Conservation (phyloP, 2,797 vertebrate genomes). For the Petrocephalus sullivani region DNA sequence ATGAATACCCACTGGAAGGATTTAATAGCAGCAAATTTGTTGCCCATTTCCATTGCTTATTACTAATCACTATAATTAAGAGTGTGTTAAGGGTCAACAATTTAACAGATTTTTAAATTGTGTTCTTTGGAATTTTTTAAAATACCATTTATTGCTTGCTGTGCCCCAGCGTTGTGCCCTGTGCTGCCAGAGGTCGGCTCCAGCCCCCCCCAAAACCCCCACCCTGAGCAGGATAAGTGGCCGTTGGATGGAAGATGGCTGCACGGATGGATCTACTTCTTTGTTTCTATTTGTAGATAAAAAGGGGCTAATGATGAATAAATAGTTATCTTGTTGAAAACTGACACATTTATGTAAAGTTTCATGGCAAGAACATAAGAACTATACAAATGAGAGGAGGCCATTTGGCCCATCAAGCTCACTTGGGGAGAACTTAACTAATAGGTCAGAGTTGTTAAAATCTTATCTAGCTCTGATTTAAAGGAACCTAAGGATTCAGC, state of each 20-base stretch:
- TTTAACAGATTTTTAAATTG: constrained; percentile 1
- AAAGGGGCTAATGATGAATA: neutral
- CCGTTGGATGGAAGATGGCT: neutral
- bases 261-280: neutral
- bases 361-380: neutral
- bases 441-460: too few species aligned
- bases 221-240: neutral
- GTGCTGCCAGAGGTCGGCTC: neutral
- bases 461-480: too few species aligned
- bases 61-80: neutral
- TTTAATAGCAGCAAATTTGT: constrained; percentile 5
- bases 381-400: too few species aligned
- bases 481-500: too few species aligned
- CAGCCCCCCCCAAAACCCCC: neutral
- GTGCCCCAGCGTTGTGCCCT: neutral
- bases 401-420: too few species aligned
- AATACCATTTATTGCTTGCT: neutral
- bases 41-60: constrained; percentile 5
- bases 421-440: too few species aligned
- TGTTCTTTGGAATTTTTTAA: neutral
- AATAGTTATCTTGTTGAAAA: neutral
- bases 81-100: neutral
- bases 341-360: neutral
- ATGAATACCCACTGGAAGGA: neutral
- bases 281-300: neutral